Evolutionary conservation across 2,797 vertebrate genomes (phyloP).

Genomic region (Triplophysa bombifrons): DNA sequence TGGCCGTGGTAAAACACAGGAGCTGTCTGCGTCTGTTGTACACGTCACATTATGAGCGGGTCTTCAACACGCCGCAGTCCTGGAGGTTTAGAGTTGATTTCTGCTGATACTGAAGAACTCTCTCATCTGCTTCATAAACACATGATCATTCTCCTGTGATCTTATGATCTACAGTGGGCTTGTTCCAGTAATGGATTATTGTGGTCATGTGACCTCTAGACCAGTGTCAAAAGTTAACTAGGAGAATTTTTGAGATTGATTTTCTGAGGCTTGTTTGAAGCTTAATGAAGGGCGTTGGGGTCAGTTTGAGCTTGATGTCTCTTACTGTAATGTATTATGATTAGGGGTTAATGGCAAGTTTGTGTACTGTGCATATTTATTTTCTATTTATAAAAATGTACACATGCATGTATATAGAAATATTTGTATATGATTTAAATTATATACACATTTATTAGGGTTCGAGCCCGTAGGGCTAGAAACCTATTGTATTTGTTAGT

Average conservation of each 20-base stretch:
- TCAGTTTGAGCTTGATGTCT: no score
- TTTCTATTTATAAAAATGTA: no score
- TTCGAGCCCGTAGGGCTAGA: no score
- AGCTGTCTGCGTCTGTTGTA: conserved; percentile 24
- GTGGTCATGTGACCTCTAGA: not conserved
- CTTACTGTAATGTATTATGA: no score
- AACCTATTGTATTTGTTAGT: no score
- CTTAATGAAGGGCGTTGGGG: not conserved
- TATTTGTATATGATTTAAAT: no score
- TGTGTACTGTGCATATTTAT: no score
- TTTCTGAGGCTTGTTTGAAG: not conserved
- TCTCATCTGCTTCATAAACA: not conserved
- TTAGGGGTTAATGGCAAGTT: no score
- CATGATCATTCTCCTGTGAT: no score
- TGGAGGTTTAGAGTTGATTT: not conserved
- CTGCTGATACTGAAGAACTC: not conserved
- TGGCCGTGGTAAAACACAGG: conserved; percentile 6
- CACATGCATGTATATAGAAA: no score
- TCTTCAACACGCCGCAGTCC: not conserved
- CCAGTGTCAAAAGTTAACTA: not conserved
- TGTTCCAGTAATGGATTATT: not conserved
- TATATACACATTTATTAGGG: no score
- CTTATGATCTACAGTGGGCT: not conserved
- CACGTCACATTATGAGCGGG: conserved; percentile 12
- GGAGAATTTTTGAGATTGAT: not conserved